These are phyloP conservation scores for Narcine bancroftii DNA, from an alignment of 2,113 vertebrate genomes.

Conservation along the genomic window DNA sequence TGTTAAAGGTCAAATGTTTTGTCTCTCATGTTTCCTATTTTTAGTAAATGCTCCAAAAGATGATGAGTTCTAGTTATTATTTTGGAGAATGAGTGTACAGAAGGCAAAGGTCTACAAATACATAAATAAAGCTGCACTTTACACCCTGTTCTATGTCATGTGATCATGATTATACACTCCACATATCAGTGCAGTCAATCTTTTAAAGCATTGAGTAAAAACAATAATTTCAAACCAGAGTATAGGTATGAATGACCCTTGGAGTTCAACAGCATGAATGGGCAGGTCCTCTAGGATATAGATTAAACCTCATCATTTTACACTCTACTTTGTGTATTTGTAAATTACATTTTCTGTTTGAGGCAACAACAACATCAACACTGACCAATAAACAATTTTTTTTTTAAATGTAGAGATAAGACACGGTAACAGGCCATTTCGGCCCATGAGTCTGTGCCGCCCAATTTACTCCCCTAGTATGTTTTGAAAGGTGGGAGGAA, in stretches of 20 bases:
- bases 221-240: neutral
- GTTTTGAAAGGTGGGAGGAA: neutral
- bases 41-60: neutral
- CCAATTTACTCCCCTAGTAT: neutral
- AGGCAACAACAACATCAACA: neutral
- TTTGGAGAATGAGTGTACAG: neutral
- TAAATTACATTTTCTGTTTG: neutral
- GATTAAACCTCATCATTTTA: neutral
- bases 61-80: slow-evolving; percentile 15
- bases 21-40: neutral
- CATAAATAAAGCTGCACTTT: neutral
- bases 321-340: neutral
- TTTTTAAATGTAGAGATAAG: no score
- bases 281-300: neutral
- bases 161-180: neutral
- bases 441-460: no score
- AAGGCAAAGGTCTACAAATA: neutral
- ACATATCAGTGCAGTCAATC: neutral
- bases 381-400: no score
- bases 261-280: neutral
- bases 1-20: slow-evolving; percentile 1
- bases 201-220: neutral
- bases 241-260: neutral
- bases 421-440: no score
- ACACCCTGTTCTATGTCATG: neutral